A percentile compares a stretch with the other conserved stretches of the same genome.
Conservation (phyloP, 2,888 invertebrate genomes). For the Frankliniella fusca region DNA sequence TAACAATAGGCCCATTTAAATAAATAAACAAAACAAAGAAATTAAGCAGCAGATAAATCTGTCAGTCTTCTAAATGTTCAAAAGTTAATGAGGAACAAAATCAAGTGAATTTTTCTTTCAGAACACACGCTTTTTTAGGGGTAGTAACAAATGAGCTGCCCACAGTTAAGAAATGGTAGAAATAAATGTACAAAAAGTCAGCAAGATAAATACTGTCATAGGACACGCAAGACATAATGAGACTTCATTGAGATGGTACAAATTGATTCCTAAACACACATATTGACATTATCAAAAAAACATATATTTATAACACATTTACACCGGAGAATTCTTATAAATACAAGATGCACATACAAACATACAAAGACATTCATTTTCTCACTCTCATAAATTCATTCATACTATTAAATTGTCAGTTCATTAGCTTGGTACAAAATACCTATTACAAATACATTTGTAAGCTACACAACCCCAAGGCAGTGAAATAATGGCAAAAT, state of each 20-base stretch:
- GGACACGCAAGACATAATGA: neutral
- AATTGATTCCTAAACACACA: neutral
- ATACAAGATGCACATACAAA: neutral
- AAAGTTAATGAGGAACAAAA: too few species aligned
- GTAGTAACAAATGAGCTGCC: too few species aligned
- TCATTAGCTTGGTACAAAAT: slow-evolving; percentile 25
- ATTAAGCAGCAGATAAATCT: neutral
- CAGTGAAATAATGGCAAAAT: slow-evolving; percentile 22
- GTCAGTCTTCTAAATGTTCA: neutral
- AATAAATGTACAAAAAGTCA: neutral
- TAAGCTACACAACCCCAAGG: neutral
- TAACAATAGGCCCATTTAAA: neutral
- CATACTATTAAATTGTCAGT: slow-evolving; percentile 17
- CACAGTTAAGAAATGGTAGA: neutral
- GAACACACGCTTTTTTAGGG: too few species aligned
- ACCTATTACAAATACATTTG: neutral
- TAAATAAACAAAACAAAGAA: neutral
- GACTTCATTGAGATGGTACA: neutral
- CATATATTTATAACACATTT: neutral
- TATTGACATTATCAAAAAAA: neutral
- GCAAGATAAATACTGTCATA: neutral
- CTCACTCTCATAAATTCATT: neutral
- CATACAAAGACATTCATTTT: neutral
- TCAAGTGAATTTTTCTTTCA: too few species aligned
- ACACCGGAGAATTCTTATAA: neutral